Evolutionary conservation across 2,888 invertebrate genomes (phyloP), one percentile per base, ranked within the genome.

Genomic region (Cheilosia vernalis): DNA sequence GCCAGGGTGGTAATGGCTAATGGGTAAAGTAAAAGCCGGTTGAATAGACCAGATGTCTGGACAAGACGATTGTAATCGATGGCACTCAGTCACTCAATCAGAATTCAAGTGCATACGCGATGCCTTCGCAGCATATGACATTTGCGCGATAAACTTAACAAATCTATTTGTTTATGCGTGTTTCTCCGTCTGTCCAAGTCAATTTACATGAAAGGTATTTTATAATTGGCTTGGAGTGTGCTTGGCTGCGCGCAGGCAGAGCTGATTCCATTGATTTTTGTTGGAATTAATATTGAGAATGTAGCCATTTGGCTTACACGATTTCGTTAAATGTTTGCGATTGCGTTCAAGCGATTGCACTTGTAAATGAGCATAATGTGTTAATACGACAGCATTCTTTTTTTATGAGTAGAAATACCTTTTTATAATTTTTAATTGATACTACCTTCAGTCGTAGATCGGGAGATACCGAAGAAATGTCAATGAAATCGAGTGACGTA

Each of bases 31-130:
- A 37, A 53, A 17, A 70, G 53, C 33, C 61, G 24, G 33, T 72
- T 24, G 47, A 19, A 27, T 30, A 78, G 84, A 80, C 84, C 84
- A 66, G 70, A 80, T 80, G 84, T 85, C 80, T 85, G 82, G 60
- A 55, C 72, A 67, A 5, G 13, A 66, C 66, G 61, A 72, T 78
- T 66, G 60, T 42, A 72, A 85, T 85, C 84, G 60, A 60, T 80
- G 80, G 80, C 84, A 80, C 80, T 85, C 80, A 70, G 64, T 80
- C 76, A 81, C 49, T 81, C 82, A 72, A 70, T 82, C 84, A 74
- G 69, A 79, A 79, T 79, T 84, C 83, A 84, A 79, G 84, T 84
- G 79, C 84, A 82, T 47, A 44, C 60, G 49, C 24, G 27, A 15
- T 13, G 37, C 51, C 21, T 15, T 24, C 51, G 24, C 37, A 40